phyloP scores from a whole-genome alignment of 2,797 vertebrate species.

The Carduelis carduelis region DNA sequence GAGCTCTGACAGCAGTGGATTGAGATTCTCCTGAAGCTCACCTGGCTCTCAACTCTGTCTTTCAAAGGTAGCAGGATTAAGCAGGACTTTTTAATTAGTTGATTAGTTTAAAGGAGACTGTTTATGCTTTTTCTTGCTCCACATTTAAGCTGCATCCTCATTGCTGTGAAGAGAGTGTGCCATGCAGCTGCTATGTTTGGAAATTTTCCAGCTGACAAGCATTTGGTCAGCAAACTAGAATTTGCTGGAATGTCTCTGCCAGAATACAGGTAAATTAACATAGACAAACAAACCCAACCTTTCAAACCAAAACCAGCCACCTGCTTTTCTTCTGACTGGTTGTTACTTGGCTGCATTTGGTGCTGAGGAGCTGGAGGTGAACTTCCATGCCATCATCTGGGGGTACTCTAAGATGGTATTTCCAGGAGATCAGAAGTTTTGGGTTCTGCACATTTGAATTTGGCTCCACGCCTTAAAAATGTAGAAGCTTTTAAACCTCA shows the following conservation, averaged over 20 bases:
- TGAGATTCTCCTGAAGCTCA: neutral
- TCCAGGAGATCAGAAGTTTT: neutral
- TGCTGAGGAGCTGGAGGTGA: neutral
- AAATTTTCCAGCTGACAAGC: slow-evolving; percentile 28
- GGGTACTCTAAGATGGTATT: neutral
- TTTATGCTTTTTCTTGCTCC: neutral
- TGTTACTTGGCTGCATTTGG: neutral
- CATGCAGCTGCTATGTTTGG: slow-evolving; percentile 49
- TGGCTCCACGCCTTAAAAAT: neutral
- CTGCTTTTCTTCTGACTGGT: neutral
- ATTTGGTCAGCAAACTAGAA: slow-evolving; percentile 57
- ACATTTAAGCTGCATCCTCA: neutral
- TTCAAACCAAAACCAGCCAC: neutral
- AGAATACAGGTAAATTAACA: slow-evolving; percentile 44
- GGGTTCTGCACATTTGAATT: neutral
- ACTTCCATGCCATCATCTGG: neutral
- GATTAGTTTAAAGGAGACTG: neutral
- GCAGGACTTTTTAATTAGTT: neutral
- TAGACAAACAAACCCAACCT: neutral
- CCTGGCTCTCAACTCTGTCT: neutral
- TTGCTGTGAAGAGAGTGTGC: slow-evolving; percentile 10
- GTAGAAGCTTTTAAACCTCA: neutral
- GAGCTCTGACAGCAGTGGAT: neutral
- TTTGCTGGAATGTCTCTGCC: slow-evolving; percentile 48
- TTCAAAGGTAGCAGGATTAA: neutral